phyloP scores from a whole-genome alignment of 2,888 invertebrate species.

The Heliconius ismenius region DNA sequence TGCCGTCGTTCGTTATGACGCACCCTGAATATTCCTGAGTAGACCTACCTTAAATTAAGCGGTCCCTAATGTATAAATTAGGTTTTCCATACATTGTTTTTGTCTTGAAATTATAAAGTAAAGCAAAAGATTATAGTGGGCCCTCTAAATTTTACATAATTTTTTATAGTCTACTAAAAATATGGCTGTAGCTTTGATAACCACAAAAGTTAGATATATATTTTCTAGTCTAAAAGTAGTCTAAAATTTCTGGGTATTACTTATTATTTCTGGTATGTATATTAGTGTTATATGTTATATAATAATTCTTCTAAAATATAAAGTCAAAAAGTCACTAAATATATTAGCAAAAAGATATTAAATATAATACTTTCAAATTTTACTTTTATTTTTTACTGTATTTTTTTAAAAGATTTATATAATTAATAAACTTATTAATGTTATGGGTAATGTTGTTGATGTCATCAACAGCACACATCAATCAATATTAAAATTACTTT shows the following conservation, averaged over 20 bases:
- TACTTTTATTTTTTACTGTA: background rate
- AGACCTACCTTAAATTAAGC: background rate
- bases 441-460: too few species aligned
- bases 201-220: background rate
- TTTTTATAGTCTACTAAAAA: too few species aligned
- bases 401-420: background rate
- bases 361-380: too few species aligned
- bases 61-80: background rate
- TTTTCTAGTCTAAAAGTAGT: too few species aligned
- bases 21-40: constrained; percentile 19
- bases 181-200: background rate
- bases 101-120: background rate
- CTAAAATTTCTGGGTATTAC: too few species aligned
- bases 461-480: background rate
- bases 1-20: constrained; percentile 3
- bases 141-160: too few species aligned
- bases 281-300: too few species aligned
- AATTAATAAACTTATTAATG: background rate
- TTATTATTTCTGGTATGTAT: too few species aligned
- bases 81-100: background rate
- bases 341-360: too few species aligned
- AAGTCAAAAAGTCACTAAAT: too few species aligned
- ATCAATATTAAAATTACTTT: background rate
- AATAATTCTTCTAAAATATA: too few species aligned
- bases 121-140: background rate